Base-by-base conservation (phyloP, 2,113 vertebrate genomes). In the Atherinomorus stipes region DNA sequence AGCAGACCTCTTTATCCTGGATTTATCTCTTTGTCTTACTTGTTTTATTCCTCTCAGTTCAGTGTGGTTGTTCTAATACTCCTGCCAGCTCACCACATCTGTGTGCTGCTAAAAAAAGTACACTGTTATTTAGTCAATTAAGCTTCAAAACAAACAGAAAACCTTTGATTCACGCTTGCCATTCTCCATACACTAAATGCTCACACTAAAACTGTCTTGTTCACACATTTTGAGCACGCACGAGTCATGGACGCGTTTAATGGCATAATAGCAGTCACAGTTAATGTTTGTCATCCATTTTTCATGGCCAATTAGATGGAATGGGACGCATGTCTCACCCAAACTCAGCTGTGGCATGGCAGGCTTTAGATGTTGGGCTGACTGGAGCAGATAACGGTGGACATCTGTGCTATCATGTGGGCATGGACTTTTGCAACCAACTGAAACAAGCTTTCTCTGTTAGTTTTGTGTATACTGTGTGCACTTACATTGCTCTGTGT, bases 201-300 rank as follows among this genome's bases (percentile, higher is more conserved):
- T 64, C 59, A 12, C 23, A 7, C 63, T 45, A 53, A 25, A 37
- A 42, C 51, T 0, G 8, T 22, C 56, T 53, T 18, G 11, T 64
- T 66, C 72, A 53, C 45, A 45, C 58, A 23, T 62, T 61, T 40
- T 28, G 13, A 62, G n/a, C 60, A 23, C 56, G 47, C 18, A n/a
- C 50, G 21, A 51, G 72, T 73, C 67, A 63, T 53, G 19, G 60
- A 38, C 54, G 64, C 13, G 61, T 71, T 38, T 84, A 78, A 85
- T 73, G 80, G 71, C 67, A 38, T 85, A 82, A 87, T 83, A 76
- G 76, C 73, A 64, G 65, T 50, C 44, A 15, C 74, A 82, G 84
- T 85, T 89, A 83, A 81, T 81, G 74, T 89, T 88, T 90, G 84
- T 81, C 85, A 85, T 88, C 80, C 83, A 90, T 91, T 92, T 85